Base-by-base conservation (phyloP, 2,888 invertebrate genomes). In the Sturmia bella region DNA sequence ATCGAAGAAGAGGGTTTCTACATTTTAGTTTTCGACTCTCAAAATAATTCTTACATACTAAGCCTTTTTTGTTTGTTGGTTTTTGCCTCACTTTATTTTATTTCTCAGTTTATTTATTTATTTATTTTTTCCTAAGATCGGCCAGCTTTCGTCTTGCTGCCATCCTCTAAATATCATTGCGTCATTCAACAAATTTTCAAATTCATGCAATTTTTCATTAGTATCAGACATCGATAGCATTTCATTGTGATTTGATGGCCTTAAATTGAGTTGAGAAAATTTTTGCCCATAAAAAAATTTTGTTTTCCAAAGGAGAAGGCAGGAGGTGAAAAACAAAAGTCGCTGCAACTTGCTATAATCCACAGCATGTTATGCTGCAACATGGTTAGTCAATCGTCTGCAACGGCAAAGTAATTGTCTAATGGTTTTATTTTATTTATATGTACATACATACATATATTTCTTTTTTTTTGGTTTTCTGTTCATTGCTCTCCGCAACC, bases 181-280 rank as follows among this genome's bases (percentile, higher is more conserved):
- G 82, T 82, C 82, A 82, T 82, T 78, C 74, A 82, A 75, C 82
- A 82, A 82, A 82, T 82, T 82, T 82, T 78, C 74, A 78, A 82
- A 82, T 82, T 82, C 82, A 82, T 70, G 82, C 78, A 78, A 82
- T 78, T 82, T 78, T 82, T 82, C 82, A 78, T 78, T 57, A n/a
- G 78, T 70, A 82, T 82, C 82, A 78, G 78, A 78, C 78, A 78
- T 82, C 78, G 82, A 82, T 78, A 78, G 82, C 78, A 82, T 82
- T 82, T 82, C 82, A 82, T 74, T 70, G 82, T 69, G 78, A 78
- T 82, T 79, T 79, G 78, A 79, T 79, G 72, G 78, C 78, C 73
- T 79, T 68, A 79, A 79, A 79, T 79, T 79, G 78, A 79, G 78
- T 79, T 79, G 78, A 79, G 72, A 79, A 79, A 78, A 78, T 57